Percentiles rank a stretch among this genome's conserved stretches.
Evolutionary conservation across 2,113 vertebrate species (phyloP).

Genomic region (Progne subis): DNA sequence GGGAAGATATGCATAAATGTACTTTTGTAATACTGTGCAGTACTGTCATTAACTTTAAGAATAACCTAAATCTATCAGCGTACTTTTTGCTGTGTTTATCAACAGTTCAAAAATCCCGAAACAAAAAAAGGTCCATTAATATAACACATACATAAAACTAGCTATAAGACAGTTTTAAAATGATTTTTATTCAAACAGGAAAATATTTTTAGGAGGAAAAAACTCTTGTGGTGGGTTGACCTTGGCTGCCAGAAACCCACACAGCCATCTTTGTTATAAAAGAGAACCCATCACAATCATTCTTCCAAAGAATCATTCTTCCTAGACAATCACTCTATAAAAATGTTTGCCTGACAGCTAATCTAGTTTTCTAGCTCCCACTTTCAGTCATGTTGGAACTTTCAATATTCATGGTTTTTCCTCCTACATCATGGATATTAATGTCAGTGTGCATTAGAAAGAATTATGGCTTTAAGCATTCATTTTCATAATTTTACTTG

Average conservation of each 20-base stretch:
- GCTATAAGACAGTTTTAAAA: not conserved
- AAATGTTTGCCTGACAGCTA: not conserved
- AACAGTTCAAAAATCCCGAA: not conserved
- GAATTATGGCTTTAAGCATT: not conserved
- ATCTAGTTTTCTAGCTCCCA: not conserved
- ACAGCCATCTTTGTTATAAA: not conserved
- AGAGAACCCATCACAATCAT: not conserved
- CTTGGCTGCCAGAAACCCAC: not conserved
- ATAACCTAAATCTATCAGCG: not conserved
- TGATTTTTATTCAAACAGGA: not conserved
- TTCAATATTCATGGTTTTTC: not conserved
- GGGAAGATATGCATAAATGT: not conserved
- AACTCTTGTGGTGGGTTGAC: not conserved
- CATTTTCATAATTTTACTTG: conserved; percentile 12
- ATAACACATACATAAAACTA: not conserved
- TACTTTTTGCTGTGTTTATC: not conserved
- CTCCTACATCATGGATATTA: not conserved
- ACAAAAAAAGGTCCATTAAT: not conserved
- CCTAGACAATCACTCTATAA: not conserved
- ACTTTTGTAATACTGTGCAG: not conserved
- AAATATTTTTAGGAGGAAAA: not conserved
- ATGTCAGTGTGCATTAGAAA: not conserved
- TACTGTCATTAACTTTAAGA: not conserved
- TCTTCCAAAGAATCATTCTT: not conserved
- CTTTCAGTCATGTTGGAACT: not conserved